Evolutionary conservation across 2,888 invertebrate species (phyloP), one percentile per base, ranked within the genome.

Genomic region (Caenorhabditis angaria): DNA sequence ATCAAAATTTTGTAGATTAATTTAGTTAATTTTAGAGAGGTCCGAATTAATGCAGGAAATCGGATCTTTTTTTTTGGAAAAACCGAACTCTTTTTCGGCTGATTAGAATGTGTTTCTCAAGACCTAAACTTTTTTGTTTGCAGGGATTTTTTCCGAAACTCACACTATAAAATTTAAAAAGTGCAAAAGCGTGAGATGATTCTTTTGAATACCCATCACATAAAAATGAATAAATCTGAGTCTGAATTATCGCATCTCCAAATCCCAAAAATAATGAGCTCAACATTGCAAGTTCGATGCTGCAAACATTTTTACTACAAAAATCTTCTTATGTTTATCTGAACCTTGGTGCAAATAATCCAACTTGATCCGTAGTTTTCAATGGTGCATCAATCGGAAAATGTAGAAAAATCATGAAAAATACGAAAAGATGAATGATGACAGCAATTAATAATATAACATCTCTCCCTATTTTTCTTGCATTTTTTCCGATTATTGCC

Each of bases 101-200:
- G n/a, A n/a, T n/a, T n/a, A n/a, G n/a, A n/a, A n/a, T n/a, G n/a
- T n/a, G n/a, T n/a, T n/a, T n/a, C n/a, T n/a, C n/a, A n/a, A n/a
- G n/a, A n/a, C n/a, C n/a, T n/a, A n/a, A n/a, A n/a, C n/a, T n/a
- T n/a, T n/a, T n/a, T n/a, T n/a, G n/a, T 1, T 12, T 8, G 3
- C 18, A 32, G 41, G 3, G 18, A 10, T 41, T 41, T 41, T 41
- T 18, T 14, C 5, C 12, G 0, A 47, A 27, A 29, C 65, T 50
- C 48, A 72, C 72, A 72, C 72, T 72, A 25, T 64, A 72, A 50
- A 72, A 72, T 20, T 64, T 64, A 41, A 72, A 72, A 5, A 68
- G 27, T 2, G 72, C 64, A 41, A 72, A 72, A 6, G 65, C 72
- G 28, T 68, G 68, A 20, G 64, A 61, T 0, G 61, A 61, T 27